Evolutionary conservation across 2,888 invertebrate genomes (phyloP).

Genomic region (Brenthis ino): DNA sequence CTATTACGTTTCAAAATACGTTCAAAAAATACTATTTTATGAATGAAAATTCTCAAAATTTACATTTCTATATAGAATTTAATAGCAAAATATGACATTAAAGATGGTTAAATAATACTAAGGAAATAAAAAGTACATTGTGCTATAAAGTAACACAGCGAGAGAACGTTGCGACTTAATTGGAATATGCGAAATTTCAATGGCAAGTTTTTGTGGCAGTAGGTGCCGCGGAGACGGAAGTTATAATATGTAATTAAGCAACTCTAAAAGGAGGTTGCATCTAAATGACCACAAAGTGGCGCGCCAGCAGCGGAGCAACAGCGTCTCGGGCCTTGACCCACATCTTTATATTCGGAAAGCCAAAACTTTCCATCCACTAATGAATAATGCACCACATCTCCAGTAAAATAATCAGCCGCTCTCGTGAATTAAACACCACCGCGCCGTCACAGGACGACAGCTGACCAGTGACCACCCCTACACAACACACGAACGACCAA

Average conservation of each 20-base stretch:
- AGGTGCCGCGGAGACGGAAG: constrained; percentile 44
- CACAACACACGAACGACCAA: neutral
- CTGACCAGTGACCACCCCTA: neutral
- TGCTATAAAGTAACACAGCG: neutral
- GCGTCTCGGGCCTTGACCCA: constrained; percentile 55
- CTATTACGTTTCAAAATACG: neutral
- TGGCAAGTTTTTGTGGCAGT: neutral
- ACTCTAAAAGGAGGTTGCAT: constrained; percentile 57
- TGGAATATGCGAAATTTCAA: neutral
- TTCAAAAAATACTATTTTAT: too few species aligned
- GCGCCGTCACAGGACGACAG: constrained; percentile 8
- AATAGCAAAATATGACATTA: neutral
- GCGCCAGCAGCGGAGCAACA: constrained; percentile 38
- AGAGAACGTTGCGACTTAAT: neutral
- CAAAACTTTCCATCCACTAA: constrained; percentile 62
- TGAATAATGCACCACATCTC: constrained; percentile 54
- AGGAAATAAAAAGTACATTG: too few species aligned
- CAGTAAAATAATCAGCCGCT: constrained; percentile 18
- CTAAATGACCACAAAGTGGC: constrained; percentile 49
- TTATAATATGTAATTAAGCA: constrained; percentile 53
- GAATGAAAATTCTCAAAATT: too few species aligned
- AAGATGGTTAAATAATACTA: too few species aligned
- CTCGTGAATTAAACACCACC: constrained; percentile 26
- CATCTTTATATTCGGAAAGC: constrained; percentile 62
- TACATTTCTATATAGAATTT: neutral